phyloP scores from a whole-genome alignment of 2,797 vertebrate species.

The Saxicola maurus region DNA sequence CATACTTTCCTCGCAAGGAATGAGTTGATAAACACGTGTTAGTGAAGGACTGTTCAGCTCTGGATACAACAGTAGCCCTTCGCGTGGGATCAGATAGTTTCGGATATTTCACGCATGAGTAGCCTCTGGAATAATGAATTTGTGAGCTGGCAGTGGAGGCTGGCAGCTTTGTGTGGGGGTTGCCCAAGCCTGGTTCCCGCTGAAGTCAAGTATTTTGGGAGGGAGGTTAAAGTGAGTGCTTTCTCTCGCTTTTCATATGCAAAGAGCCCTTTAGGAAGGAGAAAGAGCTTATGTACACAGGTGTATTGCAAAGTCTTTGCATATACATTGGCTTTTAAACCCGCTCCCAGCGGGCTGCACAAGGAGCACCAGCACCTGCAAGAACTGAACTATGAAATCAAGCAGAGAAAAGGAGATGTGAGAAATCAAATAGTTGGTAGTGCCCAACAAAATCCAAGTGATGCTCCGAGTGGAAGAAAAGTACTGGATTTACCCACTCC shows the following conservation, averaged over 20 bases:
- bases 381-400: neutral
- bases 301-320: neutral
- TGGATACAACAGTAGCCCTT: neutral
- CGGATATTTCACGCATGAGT: neutral
- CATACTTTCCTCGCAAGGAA: neutral
- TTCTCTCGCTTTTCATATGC: neutral
- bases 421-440: neutral
- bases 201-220: neutral
- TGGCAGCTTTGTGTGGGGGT: neutral
- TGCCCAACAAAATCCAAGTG: neutral
- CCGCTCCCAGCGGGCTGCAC: neutral
- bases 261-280: neutral
- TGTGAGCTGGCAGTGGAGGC: neutral
- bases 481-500: neutral
- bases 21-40: neutral
- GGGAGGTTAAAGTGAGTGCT: neutral
- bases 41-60: neutral
- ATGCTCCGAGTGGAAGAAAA: neutral
- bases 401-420: neutral
- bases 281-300: neutral
- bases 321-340: neutral
- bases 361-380: neutral
- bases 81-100: neutral
- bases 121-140: conserved; percentile 3
- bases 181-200: neutral